Percentiles rank a stretch among this genome's conserved stretches.
These are phyloP conservation scores for Sturnira hondurensis DNA, from an alignment of 2,113 vertebrate species.

Conservation along the genomic window DNA sequence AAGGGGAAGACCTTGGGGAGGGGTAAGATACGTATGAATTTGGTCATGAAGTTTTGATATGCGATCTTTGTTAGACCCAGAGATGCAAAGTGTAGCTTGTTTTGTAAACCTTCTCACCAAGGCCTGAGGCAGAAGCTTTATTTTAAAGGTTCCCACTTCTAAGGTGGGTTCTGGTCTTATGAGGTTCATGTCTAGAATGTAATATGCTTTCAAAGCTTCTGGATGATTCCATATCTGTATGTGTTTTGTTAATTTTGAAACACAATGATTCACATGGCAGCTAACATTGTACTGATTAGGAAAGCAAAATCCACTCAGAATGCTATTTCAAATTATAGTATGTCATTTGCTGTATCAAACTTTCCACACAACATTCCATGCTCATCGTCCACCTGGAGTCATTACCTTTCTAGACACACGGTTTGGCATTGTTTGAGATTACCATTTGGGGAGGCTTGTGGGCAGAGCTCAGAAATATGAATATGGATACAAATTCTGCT, in stretches of 20 bases:
- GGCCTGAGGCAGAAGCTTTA: constrained; percentile 26
- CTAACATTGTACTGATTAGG: neutral
- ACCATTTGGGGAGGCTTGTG: neutral
- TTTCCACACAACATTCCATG: neutral
- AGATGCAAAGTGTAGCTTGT: constrained; percentile 67
- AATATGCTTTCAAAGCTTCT: neutral
- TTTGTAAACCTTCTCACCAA: constrained; percentile 58
- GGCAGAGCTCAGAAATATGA: neutral
- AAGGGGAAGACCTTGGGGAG: constrained; percentile 74
- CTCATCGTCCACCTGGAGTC: neutral
- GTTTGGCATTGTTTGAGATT: neutral
- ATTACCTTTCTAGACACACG: neutral
- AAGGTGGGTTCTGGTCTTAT: neutral
- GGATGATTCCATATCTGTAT: neutral
- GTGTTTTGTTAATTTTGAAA: neutral
- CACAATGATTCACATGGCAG: neutral
- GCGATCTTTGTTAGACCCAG: constrained; percentile 71
- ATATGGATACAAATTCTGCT: neutral
- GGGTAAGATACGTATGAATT: constrained; percentile 69
- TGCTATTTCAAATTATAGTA: neutral
- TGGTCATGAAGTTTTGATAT: constrained; percentile 73
- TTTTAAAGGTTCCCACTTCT: neutral
- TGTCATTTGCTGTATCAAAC: neutral
- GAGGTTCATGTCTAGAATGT: neutral
- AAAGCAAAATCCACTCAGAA: neutral